Evolutionary conservation across 92 coral and sea anemone genomes (phyloP), one percentile per base, ranked within the genome.

Genomic region (Anthopleura xanthogrammica): DNA sequence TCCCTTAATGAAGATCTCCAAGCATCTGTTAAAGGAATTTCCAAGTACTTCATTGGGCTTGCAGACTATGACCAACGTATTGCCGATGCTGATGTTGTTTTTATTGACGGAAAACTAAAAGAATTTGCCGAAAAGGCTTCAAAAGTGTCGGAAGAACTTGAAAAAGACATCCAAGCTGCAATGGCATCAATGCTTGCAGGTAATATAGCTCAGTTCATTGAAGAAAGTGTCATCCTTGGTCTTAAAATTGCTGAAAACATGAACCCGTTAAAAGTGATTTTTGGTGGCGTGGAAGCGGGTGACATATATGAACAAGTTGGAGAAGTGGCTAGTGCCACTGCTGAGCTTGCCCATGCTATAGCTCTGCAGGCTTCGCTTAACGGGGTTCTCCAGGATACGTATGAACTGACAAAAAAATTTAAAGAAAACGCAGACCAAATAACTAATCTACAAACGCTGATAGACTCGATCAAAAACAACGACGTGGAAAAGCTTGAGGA

Each of bases 31-130:
- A 64, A 57, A 41, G 90, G 87, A 11, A 79, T 90, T 43, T 78
- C 87, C 3, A 77, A 75, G 13, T 90, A 90, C 60, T 87, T 87
- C 72, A 24, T 57, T 29, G 84, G 87, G 39, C 91, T 90, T 55
- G 93, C 93, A 42, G 46, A 40, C 23, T 90, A 86, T 73, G 93
- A 90, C 64, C 85, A 90, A 79, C 79, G 68, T 3, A 87, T 90
- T 82, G 93, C 91, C 3, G 60, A 66, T 16, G 88, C 87, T 4
- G 93, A 90, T 56, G 93, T 87, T 13, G 65, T 77, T 1, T 90
- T 83, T 57, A 83, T 90, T 16, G n/a, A 24, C 3, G 93, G 80
- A 5, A 90, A 90, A 83, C 56, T 90, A 36, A 56, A 41, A 74
- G 82, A 65, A 16, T 90, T 87, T 76, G 72, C 73, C 5, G 62